Evolutionary conservation across 2,888 invertebrate species (phyloP).

Genomic region (Plebejus anna): DNA sequence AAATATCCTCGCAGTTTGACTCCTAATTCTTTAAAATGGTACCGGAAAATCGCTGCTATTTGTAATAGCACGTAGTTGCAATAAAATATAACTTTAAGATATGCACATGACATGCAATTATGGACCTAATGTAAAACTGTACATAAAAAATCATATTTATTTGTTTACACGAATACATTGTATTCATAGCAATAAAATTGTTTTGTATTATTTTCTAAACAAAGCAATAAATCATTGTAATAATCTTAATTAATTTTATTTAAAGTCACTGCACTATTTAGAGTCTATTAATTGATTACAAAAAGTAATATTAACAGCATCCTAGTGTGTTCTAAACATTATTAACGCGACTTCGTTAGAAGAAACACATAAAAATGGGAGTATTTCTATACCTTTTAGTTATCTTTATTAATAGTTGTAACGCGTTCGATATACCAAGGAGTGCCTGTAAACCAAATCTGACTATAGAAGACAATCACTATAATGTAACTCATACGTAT

Average conservation of each 20-base stretch:
- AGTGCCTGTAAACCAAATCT: slow-evolving; percentile 51
- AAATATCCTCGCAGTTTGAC: no score
- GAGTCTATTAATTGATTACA: slow-evolving; percentile 7
- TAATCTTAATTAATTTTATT: slow-evolving; percentile 25
- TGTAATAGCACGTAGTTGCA: neutral
- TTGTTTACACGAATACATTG: neutral
- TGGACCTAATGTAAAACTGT: neutral
- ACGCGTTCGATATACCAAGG: slow-evolving; percentile 57
- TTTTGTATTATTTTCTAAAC: slow-evolving; percentile 29
- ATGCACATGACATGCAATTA: neutral
- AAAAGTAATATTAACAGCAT: neutral
- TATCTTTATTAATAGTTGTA: slow-evolving; percentile 38
- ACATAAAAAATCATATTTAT: neutral
- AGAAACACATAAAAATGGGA: slow-evolving; percentile 39
- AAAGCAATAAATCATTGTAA: slow-evolving; percentile 31
- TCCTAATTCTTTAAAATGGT: no score
- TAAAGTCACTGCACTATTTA: slow-evolving; percentile 4
- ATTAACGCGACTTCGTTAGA: neutral
- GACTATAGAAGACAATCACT: slow-evolving; percentile 55
- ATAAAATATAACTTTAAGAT: neutral
- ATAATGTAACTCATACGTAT: slow-evolving; percentile 51
- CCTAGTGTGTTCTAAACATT: slow-evolving; percentile 4
- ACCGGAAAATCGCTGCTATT: no score
- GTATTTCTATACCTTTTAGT: slow-evolving; percentile 44
- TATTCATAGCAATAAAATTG: slow-evolving; percentile 23